phyloP scores from a whole-genome alignment of 2,113 vertebrate species.

The Corapipo altera region DNA sequence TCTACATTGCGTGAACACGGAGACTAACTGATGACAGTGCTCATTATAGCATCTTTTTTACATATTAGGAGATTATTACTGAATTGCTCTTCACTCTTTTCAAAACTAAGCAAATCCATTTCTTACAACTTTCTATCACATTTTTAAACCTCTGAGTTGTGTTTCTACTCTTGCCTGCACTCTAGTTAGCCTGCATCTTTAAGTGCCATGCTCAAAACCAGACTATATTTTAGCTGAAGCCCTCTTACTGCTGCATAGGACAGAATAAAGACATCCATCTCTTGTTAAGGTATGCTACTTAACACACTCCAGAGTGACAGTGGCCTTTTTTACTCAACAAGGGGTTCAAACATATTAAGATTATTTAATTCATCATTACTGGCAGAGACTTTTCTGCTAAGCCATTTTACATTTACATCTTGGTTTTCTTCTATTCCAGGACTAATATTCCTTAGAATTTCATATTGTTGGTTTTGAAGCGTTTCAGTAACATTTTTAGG shows the following conservation, averaged over 20 bases:
- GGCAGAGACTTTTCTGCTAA: not conserved
- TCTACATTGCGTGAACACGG: not conserved
- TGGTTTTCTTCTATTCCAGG: not conserved
- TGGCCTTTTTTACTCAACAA: not conserved
- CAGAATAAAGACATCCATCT: not conserved
- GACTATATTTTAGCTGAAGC: not conserved
- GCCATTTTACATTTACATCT: not conserved
- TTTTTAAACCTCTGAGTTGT: not conserved
- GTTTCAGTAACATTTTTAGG: not conserved
- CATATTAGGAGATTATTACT: not conserved
- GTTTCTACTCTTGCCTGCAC: not conserved
- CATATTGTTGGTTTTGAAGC: not conserved
- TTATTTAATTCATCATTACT: not conserved
- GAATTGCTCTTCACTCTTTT: not conserved
- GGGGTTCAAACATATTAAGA: not conserved
- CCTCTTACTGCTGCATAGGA: not conserved
- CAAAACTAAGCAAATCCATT: not conserved
- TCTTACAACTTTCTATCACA: not conserved
- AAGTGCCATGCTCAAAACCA: not conserved
- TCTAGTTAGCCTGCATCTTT: not conserved
- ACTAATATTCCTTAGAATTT: not conserved
- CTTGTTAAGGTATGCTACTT: not conserved
- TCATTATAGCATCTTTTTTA: not conserved
- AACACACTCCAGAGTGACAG: not conserved
- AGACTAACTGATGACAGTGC: not conserved